Conservation (phyloP, 2,888 invertebrate genomes). For the Phortica okadai region DNA sequence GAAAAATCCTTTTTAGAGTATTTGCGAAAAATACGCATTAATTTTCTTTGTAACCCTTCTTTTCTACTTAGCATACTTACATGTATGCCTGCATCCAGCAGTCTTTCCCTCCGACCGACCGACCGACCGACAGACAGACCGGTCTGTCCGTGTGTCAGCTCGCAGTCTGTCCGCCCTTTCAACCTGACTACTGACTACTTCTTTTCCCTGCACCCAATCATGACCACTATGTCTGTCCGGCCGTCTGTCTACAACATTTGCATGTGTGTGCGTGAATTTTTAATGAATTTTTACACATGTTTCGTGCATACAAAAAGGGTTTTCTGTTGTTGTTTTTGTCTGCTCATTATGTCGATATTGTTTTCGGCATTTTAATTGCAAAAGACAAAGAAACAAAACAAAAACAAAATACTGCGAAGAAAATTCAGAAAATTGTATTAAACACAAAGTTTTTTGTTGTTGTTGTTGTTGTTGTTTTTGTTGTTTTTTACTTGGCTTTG, state of each 20-base stretch:
- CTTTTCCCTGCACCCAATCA: neutral
- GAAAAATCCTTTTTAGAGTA: constrained; percentile 50
- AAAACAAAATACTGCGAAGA: constrained; percentile 15
- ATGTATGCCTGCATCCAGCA: constrained; percentile 26
- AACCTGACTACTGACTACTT: neutral
- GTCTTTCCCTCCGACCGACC: neutral
- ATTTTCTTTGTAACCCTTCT: constrained; percentile 69
- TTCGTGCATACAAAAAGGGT: constrained; percentile 55
- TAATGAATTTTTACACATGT: constrained; percentile 69
- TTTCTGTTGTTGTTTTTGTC: constrained; percentile 54
- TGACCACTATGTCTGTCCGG: constrained; percentile 4
- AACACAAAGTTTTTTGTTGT: constrained; percentile 9
- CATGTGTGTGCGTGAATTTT: constrained; percentile 52
- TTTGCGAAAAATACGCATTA: constrained; percentile 68
- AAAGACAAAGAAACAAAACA: constrained; percentile 41
- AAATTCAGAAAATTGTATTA: neutral
- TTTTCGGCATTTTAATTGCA: constrained; percentile 56
- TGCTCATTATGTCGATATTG: constrained; percentile 65
- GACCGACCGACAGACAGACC: neutral
- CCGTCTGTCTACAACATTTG: constrained; percentile 23
- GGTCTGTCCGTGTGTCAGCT: neutral
- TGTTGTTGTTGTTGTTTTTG: neutral
- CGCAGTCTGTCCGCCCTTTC: neutral
- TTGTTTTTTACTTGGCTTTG: neutral
- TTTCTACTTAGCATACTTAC: constrained; percentile 55